A percentile compares a stretch with the other conserved stretches of the same genome.
These are phyloP conservation scores for Ichneumoninae sp. DNA, from an alignment of 2,888 invertebrate species.

Conservation along the genomic window DNA sequence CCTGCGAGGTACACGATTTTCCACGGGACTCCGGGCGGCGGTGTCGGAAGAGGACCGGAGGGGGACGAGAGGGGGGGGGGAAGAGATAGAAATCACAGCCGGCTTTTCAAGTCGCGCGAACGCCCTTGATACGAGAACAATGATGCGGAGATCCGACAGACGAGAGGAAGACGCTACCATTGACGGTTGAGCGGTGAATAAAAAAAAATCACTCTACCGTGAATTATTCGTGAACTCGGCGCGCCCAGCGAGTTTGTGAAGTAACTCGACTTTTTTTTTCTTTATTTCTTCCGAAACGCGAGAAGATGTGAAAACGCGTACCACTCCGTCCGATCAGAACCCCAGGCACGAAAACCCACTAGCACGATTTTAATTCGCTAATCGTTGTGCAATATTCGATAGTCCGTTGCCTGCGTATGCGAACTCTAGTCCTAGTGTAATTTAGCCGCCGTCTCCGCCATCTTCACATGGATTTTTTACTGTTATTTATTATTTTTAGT, in stretches of 20 bases:
- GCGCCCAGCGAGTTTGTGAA: neutral
- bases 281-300: neutral
- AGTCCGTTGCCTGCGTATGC: no score
- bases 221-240: constrained; percentile 27
- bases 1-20: constrained; percentile 53
- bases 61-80: neutral
- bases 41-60: constrained; percentile 15
- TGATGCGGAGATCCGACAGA: constrained; percentile 43
- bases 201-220: constrained; percentile 45
- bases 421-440: no score
- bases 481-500: no score
- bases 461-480: no score
- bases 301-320: no score
- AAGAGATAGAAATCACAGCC: constrained; percentile 55
- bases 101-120: constrained; percentile 58
- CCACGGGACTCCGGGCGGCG: constrained; percentile 43
- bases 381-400: no score
- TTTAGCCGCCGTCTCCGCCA: no score
- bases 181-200: constrained; percentile 54
- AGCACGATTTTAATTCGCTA: no score
- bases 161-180: constrained; percentile 46
- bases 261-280: neutral
- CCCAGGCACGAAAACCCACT: no score
- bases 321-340: no score
- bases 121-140: constrained; percentile 62